Conservation (phyloP, 2,113 vertebrate genomes). For the Machaerirhynchus nigripectus region DNA sequence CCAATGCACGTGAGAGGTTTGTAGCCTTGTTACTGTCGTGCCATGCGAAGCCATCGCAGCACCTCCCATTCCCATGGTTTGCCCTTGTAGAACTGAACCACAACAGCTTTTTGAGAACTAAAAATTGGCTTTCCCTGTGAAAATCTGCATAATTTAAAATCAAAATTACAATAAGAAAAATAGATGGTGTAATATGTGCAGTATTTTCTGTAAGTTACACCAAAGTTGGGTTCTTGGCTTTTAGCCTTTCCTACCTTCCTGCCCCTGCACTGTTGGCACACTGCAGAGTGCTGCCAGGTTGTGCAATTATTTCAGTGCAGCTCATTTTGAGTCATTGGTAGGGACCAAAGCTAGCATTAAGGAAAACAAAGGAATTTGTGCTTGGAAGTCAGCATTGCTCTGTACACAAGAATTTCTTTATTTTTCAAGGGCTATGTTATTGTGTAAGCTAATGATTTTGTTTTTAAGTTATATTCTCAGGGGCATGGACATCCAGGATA, state of each 20-base stretch:
- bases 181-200: not conserved
- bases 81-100: not conserved
- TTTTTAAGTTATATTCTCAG: constrained; percentile 42
- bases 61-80: not conserved
- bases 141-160: not conserved
- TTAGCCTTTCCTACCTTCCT: not conserved
- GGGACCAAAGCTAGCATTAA: constrained; percentile 22
- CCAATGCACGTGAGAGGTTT: not conserved
- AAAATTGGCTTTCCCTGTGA: not conserved
- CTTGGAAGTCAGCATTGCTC: constrained; percentile 33
- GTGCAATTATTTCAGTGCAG: not conserved
- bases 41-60: not conserved
- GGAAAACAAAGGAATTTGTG: constrained; percentile 40
- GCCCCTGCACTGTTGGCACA: not conserved
- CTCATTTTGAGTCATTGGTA: not conserved
- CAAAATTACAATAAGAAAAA: not conserved
- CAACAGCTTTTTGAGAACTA: not conserved
- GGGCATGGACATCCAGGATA: not conserved
- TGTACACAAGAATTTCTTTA: not conserved
- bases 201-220: not conserved
- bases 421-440: not conserved
- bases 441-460: constrained; percentile 44
- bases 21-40: not conserved
- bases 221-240: not conserved
- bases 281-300: not conserved